These are phyloP conservation scores for Pyrocoelia pectoralis DNA, from an alignment of 2,888 invertebrate genomes.

Conservation along the genomic window DNA sequence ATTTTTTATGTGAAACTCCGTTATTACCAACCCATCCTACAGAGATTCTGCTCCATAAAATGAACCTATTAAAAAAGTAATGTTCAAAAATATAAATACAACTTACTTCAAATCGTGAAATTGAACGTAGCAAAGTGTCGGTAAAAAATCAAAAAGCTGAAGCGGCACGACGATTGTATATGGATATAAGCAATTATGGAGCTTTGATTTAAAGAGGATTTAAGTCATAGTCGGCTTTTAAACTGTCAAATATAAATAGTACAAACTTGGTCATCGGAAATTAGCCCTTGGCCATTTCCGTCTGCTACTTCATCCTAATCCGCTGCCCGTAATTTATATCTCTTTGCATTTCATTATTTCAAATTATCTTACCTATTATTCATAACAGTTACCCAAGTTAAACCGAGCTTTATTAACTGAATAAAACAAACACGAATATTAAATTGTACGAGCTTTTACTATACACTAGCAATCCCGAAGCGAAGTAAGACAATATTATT, in stretches of 20 bases:
- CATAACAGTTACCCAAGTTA: conserved; percentile 40
- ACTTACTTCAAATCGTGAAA: background rate
- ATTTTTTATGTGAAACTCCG: too few species aligned
- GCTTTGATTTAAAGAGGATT: conserved; percentile 36
- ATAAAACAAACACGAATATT: conserved; percentile 15
- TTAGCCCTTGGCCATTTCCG: conserved; percentile 45
- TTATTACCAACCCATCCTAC: too few species aligned
- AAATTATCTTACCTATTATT: conserved; percentile 49
- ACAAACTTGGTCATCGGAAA: conserved; percentile 45
- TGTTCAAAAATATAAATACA: too few species aligned
- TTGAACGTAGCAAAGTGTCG: background rate
- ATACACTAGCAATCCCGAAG: conserved; percentile 25
- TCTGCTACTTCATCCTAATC: conserved; percentile 49
- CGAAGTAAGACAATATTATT: conserved; percentile 24
- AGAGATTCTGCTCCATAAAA: too few species aligned
- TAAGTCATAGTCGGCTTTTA: conserved; percentile 43
- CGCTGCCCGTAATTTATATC: conserved; percentile 48
- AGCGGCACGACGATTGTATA: conserved; percentile 1
- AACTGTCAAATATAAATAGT: conserved; percentile 43
- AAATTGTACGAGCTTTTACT: conserved; percentile 23
- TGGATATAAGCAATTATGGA: conserved; percentile 25
- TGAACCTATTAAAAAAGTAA: too few species aligned
- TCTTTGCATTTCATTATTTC: conserved; percentile 50
- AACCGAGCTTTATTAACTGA: conserved; percentile 17
- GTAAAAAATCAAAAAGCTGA: conserved; percentile 7